Evolutionary conservation across 2,888 invertebrate species (phyloP).

Genomic region (Erpobdella octoculata): DNA sequence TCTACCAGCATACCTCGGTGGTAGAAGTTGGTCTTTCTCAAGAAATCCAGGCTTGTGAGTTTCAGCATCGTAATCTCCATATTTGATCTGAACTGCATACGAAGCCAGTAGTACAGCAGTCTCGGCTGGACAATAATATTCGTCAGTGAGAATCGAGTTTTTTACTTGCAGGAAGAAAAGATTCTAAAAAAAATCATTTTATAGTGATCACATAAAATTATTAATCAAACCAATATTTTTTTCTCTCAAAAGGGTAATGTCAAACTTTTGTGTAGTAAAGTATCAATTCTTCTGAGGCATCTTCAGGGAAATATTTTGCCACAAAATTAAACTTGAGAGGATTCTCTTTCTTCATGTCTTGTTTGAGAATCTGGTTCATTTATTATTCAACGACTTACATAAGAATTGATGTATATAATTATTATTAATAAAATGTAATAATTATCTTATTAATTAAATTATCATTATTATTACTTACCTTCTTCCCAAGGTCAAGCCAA

Average conservation of each 20-base stretch:
- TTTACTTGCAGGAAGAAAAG: slow-evolving; percentile 71
- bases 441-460: background rate
- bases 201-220: too few relatives aligned
- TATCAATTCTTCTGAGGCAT: slow-evolving; percentile 95
- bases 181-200: slow-evolving; percentile 48
- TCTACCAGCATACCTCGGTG: slow-evolving; percentile 74
- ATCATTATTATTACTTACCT: slow-evolving; percentile 59
- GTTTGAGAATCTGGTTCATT: slow-evolving; percentile 62
- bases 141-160: slow-evolving; percentile 91
- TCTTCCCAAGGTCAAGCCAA: slow-evolving; percentile 96
- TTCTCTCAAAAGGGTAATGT: background rate
- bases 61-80: slow-evolving; percentile 83
- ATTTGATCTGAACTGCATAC: slow-evolving; percentile 88
- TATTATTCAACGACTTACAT: background rate
- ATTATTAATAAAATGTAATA: background rate
- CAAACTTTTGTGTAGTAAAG: slow-evolving; percentile 49
- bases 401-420: background rate
- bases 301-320: slow-evolving; percentile 98
- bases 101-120: slow-evolving; percentile 94
- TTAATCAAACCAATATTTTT: too few relatives aligned
- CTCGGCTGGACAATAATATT: slow-evolving; percentile 98
- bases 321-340: slow-evolving; percentile 70
- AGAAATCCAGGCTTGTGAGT: slow-evolving; percentile 60
- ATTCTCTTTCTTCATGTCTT: slow-evolving; percentile 97
- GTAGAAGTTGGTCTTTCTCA: slow-evolving; percentile 82